Percentiles rank a stretch among this genome's conserved stretches.
Conservation (phyloP, 2,888 invertebrate genomes). For the Euzetes globulus region DNA sequence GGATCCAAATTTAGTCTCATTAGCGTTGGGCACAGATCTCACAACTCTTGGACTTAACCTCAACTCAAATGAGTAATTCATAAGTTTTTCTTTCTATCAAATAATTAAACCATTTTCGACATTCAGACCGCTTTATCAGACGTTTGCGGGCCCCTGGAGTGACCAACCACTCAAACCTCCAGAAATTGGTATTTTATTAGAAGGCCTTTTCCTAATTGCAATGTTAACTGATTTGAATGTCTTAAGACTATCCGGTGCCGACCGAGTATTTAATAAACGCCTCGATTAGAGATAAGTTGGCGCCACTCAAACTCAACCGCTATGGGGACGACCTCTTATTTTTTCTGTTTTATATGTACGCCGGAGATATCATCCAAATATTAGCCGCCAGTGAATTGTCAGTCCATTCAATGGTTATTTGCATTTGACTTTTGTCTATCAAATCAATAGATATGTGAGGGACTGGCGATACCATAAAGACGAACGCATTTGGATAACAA, state of each 20-base stretch:
- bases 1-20: constrained; percentile 88
- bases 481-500: constrained; percentile 97
- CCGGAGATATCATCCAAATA: constrained; percentile 94
- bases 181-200: constrained; percentile 60
- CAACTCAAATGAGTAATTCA: constrained; percentile 73
- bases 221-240: not conserved
- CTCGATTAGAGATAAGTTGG: constrained; percentile 85
- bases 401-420: constrained; percentile 48
- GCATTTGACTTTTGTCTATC: not conserved
- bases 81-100: not conserved
- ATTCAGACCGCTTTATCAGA: constrained; percentile 70
- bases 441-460: constrained; percentile 70
- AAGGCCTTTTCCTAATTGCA: too few relatives aligned
- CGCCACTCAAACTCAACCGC: constrained; percentile 88
- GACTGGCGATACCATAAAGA: constrained; percentile 99
- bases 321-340: constrained; percentile 98
- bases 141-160: constrained; percentile 98
- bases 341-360: constrained; percentile 98
- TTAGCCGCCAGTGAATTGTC: constrained; percentile 95
- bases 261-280: constrained; percentile 97
- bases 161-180: constrained; percentile 96
- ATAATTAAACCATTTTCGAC: constrained; percentile 45
- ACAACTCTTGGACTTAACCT: constrained; percentile 96
- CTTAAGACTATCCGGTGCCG: constrained; percentile 77
- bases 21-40: constrained; percentile 95